Conservation (phyloP, 1,140 invertebrate species). For the Hydropsyche tenuis region DNA sequence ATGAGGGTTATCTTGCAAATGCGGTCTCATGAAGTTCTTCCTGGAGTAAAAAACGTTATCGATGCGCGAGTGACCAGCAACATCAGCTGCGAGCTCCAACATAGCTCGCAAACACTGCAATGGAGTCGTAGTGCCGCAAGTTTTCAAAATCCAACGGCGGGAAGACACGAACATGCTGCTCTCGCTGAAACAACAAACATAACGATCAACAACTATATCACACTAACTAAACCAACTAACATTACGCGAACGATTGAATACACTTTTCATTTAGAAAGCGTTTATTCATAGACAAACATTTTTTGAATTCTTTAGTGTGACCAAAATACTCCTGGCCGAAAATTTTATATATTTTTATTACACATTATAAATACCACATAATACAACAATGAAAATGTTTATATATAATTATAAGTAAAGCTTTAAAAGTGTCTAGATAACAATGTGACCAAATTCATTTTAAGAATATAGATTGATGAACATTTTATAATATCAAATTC, state of each 20-base stretch:
- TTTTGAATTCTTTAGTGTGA: no score
- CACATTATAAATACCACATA: no score
- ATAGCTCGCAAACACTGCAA: slow-evolving; percentile 88
- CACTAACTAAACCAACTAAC: neutral
- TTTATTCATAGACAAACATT: no score
- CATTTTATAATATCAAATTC: no score
- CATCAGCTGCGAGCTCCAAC: slow-evolving; percentile 82
- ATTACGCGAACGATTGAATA: neutral
- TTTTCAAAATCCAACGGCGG: slow-evolving; percentile 94
- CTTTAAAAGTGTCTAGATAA: no score
- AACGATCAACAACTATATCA: neutral
- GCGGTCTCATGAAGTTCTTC: slow-evolving; percentile 94
- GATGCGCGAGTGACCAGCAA: slow-evolving; percentile 80
- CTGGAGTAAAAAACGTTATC: slow-evolving; percentile 96
- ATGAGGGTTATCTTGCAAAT: slow-evolving; percentile 86
- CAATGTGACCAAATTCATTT: no score
- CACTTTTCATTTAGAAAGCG: no score
- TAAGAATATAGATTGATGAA: no score
- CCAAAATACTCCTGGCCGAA: no score
- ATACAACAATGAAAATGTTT: no score
- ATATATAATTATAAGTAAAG: no score
- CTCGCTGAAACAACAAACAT: slow-evolving; percentile 74
- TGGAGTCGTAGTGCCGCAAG: slow-evolving; percentile 97
- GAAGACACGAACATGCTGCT: slow-evolving; percentile 98
- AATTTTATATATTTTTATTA: no score